Base-by-base conservation (phyloP, 2,888 invertebrate genomes). In the Abscondita cerata region DNA sequence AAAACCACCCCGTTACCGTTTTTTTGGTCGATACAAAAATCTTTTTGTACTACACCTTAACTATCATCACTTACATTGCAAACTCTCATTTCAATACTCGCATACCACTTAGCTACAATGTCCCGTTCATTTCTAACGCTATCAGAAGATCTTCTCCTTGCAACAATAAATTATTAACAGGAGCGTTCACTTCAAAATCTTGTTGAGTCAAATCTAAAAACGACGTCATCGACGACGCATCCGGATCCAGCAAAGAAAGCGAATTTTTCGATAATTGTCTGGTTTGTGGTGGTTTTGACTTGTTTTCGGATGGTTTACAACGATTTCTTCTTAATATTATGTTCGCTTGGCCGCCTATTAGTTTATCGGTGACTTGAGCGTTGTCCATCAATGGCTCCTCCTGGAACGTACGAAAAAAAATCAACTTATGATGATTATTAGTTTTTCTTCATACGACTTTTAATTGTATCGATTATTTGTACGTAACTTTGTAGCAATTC, bases 131-230 rank as follows among this genome's bases (percentile, higher is more conserved):
- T 34, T 84, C 84, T 20, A 84, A 75, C 15, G 84, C 84, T 25
- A 73, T 81, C 36, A 84, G 73, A 46, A 85, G 73, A 55, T 84
- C 84, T 52, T 81, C 79, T 8, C 84, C 84, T 63, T 83, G 82
- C 16, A 84, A 73, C 34, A 84, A 75, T 16, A 75, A 70, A 56
- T 72, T 77, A 56, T 76, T 74, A 4, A 83, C 79, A 1, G 84
- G 84, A 9, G 84, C 84, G 68, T 85, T 85, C 13, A 85, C 84
- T 65, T 84, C 84, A 67, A 79, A 84, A 70, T 84, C 84, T 66
- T 81, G 83, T 64, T 82, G 81, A 1, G 83, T 84, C 38, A 84
- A 75, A 69, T 83, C 83, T 65, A 81, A 64, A 41, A 83, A 70
- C 1, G 82, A 82, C 4, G 81, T 78, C 57, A 82, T 79, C 2